Conservation (phyloP, 2,113 vertebrate genomes). For the Madoqua kirkii region DNA sequence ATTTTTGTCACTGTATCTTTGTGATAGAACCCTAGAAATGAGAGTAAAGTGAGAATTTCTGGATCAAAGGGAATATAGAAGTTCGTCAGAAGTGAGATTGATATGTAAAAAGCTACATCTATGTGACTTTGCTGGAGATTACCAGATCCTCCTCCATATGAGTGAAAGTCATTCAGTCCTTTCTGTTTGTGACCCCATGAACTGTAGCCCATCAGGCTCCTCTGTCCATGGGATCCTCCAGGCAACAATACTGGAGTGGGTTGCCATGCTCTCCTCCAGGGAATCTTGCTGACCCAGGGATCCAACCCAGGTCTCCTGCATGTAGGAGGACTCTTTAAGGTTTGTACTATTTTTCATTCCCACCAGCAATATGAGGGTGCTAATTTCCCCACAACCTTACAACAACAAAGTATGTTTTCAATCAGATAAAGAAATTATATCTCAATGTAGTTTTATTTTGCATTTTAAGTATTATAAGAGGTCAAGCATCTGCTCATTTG, state of each 20-base stretch:
- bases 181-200: not conserved
- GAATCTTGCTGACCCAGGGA: not conserved
- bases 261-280: not conserved
- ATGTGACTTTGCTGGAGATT: not conserved
- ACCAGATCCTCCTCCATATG: not conserved
- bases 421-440: not conserved
- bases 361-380: not conserved
- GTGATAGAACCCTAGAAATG: not conserved
- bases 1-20: not conserved
- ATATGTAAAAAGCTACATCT: not conserved
- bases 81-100: not conserved
- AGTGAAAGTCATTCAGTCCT: not conserved
- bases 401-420: not conserved
- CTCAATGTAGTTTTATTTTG: not conserved
- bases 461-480: not conserved
- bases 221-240: not conserved
- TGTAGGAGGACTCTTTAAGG: not conserved
- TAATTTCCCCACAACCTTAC: not conserved
- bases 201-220: not conserved
- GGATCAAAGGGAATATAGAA: not conserved
- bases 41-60: not conserved
- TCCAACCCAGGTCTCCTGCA: not conserved
- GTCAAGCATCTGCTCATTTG: not conserved
- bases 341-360: not conserved
- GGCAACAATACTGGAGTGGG: not conserved